phyloP scores from a whole-genome alignment of 1,140 invertebrate genomes.

The Ctenoplectra terminalis region DNA sequence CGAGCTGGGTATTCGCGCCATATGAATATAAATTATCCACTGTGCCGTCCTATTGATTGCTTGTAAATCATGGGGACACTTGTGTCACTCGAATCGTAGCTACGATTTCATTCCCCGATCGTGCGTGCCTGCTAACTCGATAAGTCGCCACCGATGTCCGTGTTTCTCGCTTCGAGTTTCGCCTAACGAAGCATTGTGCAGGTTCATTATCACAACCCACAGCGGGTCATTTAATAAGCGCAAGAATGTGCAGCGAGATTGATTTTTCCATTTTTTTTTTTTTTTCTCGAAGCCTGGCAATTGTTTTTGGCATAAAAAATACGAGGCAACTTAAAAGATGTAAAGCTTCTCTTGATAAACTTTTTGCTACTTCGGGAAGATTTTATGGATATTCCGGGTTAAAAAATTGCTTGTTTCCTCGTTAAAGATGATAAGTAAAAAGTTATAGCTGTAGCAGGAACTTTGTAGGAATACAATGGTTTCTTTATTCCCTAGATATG shows the following conservation, averaged over 20 bases:
- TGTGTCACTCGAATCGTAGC: conserved; percentile 8
- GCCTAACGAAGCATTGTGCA: not conserved
- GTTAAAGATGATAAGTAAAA: not conserved
- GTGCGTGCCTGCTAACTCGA: conserved; percentile 17
- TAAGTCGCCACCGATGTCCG: not conserved
- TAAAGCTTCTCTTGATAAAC: not conserved
- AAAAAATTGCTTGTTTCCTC: not conserved
- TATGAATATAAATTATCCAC: conserved; percentile 40
- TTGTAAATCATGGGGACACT: conserved; percentile 29
- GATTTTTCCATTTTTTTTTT: not conserved
- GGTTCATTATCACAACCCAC: conserved; percentile 4
- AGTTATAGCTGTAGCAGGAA: no score
- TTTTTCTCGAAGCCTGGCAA: no score
- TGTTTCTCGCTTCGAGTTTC: not conserved
- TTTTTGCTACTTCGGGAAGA: not conserved
- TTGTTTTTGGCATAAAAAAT: not conserved
- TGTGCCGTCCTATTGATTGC: conserved; percentile 24
- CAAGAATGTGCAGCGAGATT: not conserved
- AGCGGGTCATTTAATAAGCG: not conserved
- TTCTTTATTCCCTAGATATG: no score
- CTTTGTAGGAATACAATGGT: no score
- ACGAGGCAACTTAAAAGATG: not conserved
- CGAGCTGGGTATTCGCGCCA: conserved; percentile 19
- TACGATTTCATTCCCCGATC: not conserved
- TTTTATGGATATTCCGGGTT: not conserved